These are phyloP conservation scores for Leptopilina syphax DNA, from an alignment of 2,888 invertebrate species.

Conservation along the genomic window DNA sequence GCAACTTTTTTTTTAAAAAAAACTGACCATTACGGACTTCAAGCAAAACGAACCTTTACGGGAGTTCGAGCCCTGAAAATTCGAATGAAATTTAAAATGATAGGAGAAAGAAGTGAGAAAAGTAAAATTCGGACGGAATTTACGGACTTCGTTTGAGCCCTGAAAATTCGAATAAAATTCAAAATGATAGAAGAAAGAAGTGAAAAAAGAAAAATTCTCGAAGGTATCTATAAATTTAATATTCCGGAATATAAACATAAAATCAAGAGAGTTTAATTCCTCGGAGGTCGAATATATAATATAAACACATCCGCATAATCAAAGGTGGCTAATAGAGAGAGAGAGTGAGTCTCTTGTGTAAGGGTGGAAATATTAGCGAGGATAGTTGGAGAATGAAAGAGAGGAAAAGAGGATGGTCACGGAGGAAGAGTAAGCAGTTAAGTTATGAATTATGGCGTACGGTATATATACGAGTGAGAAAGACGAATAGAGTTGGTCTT, in stretches of 20 bases:
- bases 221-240: too few species aligned
- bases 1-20: too few species aligned
- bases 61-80: too few species aligned
- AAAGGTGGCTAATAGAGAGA: conserved; percentile 36
- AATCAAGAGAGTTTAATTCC: conserved; percentile 11
- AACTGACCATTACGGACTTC: too few species aligned
- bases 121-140: too few species aligned
- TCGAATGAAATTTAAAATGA: too few species aligned
- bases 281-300: conserved; percentile 16
- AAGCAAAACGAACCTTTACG: too few species aligned
- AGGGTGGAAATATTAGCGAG: conserved; percentile 30
- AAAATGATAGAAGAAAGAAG: too few species aligned
- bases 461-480: conserved; percentile 61
- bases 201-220: too few species aligned
- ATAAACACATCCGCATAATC: conserved; percentile 32
- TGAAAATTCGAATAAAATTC: too few species aligned
- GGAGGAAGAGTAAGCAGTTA: conserved; percentile 67
- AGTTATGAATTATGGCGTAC: conserved; percentile 74
- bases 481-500: conserved; percentile 69
- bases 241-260: background rate
- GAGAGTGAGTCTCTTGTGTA: background rate
- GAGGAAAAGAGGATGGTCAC: conserved; percentile 49
- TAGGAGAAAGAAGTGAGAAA: too few species aligned
- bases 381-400: conserved; percentile 32
- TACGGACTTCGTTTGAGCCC: too few species aligned